These are phyloP conservation scores for Protula sp. DNA, from an alignment of 2,888 invertebrate genomes.

Conservation along the genomic window DNA sequence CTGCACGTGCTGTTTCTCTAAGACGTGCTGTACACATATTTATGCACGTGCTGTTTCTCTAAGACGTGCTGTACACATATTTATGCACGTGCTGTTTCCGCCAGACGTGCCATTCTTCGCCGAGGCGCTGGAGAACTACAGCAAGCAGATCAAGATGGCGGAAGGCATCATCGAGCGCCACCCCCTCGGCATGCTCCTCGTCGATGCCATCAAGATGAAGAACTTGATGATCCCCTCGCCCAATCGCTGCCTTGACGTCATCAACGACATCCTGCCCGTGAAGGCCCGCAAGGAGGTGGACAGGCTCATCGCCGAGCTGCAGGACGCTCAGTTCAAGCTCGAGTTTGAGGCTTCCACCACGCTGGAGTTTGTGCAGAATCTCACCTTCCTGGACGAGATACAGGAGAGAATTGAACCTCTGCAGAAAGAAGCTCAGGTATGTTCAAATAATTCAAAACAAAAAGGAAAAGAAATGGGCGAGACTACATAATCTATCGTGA, in stretches of 20 bases:
- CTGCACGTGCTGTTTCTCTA: no score
- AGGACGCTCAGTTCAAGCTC: conserved; percentile 64
- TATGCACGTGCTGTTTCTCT: no score
- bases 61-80: no score
- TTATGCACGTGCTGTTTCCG: no score
- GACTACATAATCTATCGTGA: no score
- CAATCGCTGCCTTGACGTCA: conserved; percentile 62
- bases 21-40: no score
- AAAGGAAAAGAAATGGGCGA: no score
- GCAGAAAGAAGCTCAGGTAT: conserved; percentile 61
- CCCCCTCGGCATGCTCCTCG: conserved; percentile 68
- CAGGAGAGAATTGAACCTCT: conserved; percentile 63
- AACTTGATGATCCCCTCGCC: conserved; percentile 69
- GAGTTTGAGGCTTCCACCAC: conserved; percentile 66
- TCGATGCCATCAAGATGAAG: conserved; percentile 69
- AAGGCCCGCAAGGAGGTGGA: conserved; percentile 50
- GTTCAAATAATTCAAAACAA: not conserved
- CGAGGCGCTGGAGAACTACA: conserved; percentile 65
- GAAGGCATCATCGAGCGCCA: conserved; percentile 65
- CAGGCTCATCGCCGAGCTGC: conserved; percentile 60
- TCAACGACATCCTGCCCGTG: conserved; percentile 47
- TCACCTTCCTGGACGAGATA: conserved; percentile 67
- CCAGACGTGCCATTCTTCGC: conserved; percentile 64
- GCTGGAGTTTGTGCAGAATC: conserved; percentile 67
- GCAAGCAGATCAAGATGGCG: conserved; percentile 66